Evolutionary conservation across 2,113 vertebrate species (phyloP).

Genomic region (Galeopterus variegatus): DNA sequence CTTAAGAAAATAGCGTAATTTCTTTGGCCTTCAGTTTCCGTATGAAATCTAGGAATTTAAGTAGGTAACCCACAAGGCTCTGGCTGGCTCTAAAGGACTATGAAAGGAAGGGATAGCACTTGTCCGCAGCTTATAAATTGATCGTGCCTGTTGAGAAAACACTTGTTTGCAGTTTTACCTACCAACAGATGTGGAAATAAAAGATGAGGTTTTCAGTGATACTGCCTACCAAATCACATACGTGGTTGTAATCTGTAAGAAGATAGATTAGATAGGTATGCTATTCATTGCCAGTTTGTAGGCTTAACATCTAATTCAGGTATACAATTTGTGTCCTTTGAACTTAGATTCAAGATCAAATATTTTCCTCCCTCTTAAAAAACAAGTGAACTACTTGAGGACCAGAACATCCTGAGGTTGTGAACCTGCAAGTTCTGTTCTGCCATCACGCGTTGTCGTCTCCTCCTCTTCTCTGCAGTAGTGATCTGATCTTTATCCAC

Average conservation of each 20-base stretch:
- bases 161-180: background rate
- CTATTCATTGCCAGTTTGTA: background rate
- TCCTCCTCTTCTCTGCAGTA: slow-evolving; percentile 42
- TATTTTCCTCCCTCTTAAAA: slow-evolving; percentile 54
- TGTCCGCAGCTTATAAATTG: background rate
- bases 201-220: background rate
- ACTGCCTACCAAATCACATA: background rate
- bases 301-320: background rate
- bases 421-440: background rate
- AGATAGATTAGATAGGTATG: background rate
- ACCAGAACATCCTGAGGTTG: background rate
- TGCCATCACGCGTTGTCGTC: background rate
- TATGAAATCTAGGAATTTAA: background rate
- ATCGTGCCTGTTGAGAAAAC: background rate
- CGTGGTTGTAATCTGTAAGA: too few species aligned
- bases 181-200: background rate
- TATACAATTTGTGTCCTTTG: background rate
- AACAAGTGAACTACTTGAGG: slow-evolving; percentile 19
- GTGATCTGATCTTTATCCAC: background rate
- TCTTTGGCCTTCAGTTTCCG: background rate
- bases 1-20: background rate
- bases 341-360: slow-evolving; percentile 63
- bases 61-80: background rate
- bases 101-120: background rate
- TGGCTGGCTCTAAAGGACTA: background rate